Evolutionary conservation across 2,888 invertebrate genomes (phyloP), one percentile per base, ranked within the genome.

Genomic region (Arge pagana): DNA sequence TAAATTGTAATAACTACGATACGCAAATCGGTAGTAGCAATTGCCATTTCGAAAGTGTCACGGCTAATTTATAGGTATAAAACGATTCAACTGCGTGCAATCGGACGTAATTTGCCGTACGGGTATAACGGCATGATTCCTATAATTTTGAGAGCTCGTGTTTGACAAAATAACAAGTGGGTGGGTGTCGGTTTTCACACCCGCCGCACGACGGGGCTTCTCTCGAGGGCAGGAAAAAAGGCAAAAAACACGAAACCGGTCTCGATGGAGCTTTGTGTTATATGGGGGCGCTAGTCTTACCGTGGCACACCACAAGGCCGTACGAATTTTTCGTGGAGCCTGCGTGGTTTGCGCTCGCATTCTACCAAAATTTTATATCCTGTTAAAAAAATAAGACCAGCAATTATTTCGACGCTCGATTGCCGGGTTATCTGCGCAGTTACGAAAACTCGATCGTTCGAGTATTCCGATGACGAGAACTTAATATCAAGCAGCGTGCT

Each of bases 171-270:
- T 75, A 75, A 75, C 74, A 74, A 75, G 74, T 70, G 68, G 72
- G 71, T 68, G 73, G 72, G 75, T 75, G 75, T 75, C 70, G 67
- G 73, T 75, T 75, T 75, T 75, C 75, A 75, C 75, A 74, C 75
- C 72, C 71, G 67, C 59, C 62, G 64, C 75, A 57, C 74, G 64
- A 53, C 71, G 68, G 74, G 74, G 66, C 64, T 68, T 61, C 72
- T 63, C 54, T 60, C 60, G 67, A 58, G 70, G 72, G 70, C 68
- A 69, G 67, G 65, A 68, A 68, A 71, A 71, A 70, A 67, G 64
- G 62, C 63, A 57, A 66, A 26, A n/a, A 68, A 68, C 66, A 64
- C 59, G 62, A 74, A 75, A 75, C 75, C 75, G 75, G 75, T 75
- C 71, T 67, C 68, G 70, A 74, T 74, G 71, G 67, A 74, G 74